A percentile compares a stretch with the other conserved stretches of the same genome.
phyloP scores from a whole-genome alignment of 2,888 invertebrate species.

The Leucania comma region DNA sequence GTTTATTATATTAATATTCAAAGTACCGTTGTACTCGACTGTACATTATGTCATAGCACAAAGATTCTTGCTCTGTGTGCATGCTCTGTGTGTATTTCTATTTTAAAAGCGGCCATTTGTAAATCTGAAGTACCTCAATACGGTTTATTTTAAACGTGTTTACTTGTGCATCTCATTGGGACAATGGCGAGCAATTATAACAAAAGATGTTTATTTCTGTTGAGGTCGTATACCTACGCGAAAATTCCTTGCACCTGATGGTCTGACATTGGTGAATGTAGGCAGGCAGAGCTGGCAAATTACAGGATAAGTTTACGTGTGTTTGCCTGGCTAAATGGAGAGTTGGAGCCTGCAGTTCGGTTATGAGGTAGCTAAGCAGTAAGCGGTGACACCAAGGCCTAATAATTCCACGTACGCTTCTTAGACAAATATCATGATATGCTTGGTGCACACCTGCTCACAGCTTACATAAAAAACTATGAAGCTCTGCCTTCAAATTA shows the following conservation, averaged over 20 bases:
- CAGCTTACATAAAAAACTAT: too few species aligned
- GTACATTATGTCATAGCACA: constrained; percentile 45
- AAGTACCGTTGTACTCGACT: constrained; percentile 25
- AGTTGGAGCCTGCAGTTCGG: too few species aligned
- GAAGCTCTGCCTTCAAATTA: too few species aligned
- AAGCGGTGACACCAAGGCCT: too few species aligned
- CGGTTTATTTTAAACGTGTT: constrained; percentile 72
- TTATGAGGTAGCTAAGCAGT: too few species aligned
- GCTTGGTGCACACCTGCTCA: too few species aligned
- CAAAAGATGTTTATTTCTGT: constrained; percentile 78
- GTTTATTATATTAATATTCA: constrained; percentile 37
- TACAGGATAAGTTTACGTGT: neutral
- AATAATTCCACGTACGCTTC: too few species aligned
- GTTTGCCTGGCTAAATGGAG: too few species aligned
- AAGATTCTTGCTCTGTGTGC: constrained; percentile 29
- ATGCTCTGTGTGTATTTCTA: constrained; percentile 38
- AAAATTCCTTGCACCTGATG: constrained; percentile 73
- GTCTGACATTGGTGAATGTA: constrained; percentile 61
- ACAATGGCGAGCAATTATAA: constrained; percentile 80
- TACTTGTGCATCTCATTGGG: constrained; percentile 72
- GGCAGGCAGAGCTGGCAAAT: constrained; percentile 22
- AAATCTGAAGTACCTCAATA: constrained; percentile 54
- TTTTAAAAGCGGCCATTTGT: constrained; percentile 57
- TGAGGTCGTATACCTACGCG: constrained; percentile 82
- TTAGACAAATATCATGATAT: too few species aligned